Percentiles rank a stretch among this genome's conserved stretches.
Conservation (phyloP, 2,113 vertebrate genomes). For the Patagioenas fasciata region DNA sequence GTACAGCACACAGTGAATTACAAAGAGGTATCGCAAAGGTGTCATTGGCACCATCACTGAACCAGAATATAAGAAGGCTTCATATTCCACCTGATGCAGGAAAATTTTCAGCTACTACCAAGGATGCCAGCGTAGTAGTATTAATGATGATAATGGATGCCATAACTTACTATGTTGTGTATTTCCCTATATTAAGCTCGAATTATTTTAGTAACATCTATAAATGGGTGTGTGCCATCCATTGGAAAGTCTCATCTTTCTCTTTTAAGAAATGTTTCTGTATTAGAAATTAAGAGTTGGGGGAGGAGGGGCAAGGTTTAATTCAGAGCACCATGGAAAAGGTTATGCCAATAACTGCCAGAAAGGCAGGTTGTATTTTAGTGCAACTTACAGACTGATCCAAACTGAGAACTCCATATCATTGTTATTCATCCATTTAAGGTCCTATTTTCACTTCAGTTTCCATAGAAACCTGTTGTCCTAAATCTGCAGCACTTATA, state of each 20-base stretch:
- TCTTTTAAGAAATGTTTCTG: not conserved
- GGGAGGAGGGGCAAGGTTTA: not conserved
- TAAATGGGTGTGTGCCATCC: not conserved
- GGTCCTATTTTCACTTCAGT: constrained; percentile 62
- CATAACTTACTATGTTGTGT: not conserved
- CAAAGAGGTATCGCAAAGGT: not conserved
- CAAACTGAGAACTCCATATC: constrained; percentile 45
- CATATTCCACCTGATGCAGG: not conserved
- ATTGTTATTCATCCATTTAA: constrained; percentile 56
- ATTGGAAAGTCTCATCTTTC: not conserved
- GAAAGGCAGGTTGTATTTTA: constrained; percentile 33
- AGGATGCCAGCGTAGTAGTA: not conserved
- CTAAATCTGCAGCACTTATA: constrained; percentile 65
- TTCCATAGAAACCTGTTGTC: constrained; percentile 73
- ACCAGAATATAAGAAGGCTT: not conserved
- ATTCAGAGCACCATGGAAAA: not conserved
- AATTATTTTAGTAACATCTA: not conserved
- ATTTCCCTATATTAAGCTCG: not conserved
- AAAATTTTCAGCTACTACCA: not conserved
- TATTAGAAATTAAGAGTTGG: not conserved
- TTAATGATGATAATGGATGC: not conserved
- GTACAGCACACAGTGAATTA: not conserved
- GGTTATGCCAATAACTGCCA: constrained; percentile 31
- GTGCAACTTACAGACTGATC: constrained; percentile 31
- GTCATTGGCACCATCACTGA: not conserved